Percentiles rank a stretch among this genome's conserved stretches.
Evolutionary conservation across 2,113 vertebrate species (phyloP).

Genomic region (Theristicus caerulescens): DNA sequence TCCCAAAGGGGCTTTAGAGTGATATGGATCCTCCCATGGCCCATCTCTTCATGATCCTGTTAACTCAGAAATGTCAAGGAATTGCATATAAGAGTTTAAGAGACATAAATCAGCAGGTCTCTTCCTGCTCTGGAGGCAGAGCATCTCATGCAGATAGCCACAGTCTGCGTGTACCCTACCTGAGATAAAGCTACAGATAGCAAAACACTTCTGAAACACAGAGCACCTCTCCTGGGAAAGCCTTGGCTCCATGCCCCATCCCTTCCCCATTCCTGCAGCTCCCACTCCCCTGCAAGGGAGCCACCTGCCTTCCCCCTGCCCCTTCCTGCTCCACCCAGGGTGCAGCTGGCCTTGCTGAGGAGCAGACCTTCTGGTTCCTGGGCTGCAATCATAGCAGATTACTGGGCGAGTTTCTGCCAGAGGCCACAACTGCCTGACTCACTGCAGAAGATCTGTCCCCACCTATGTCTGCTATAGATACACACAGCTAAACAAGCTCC

Average conservation of each 20-base stretch:
- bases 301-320: background rate
- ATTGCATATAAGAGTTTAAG: background rate
- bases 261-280: conserved; percentile 48
- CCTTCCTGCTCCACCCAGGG: conserved; percentile 59
- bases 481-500: conserved; percentile 8
- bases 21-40: background rate
- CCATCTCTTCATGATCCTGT: background rate
- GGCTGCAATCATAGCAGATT: conserved; percentile 23
- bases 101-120: background rate
- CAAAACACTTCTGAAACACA: background rate
- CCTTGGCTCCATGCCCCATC: background rate
- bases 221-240: background rate
- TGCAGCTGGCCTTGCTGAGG: background rate
- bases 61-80: background rate
- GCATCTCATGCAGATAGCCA: background rate
- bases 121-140: background rate
- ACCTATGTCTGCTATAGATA: conserved; percentile 39
- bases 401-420: conserved; percentile 46
- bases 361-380: conserved; percentile 43
- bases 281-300: background rate
- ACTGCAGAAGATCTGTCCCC: conserved; percentile 45
- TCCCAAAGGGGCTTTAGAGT: background rate
- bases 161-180: background rate
- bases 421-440: conserved; percentile 56
- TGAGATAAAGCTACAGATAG: background rate